Evolutionary conservation across 2,113 vertebrate species (phyloP), one percentile per base, ranked within the genome.

Genomic region (Gymnogyps californianus): DNA sequence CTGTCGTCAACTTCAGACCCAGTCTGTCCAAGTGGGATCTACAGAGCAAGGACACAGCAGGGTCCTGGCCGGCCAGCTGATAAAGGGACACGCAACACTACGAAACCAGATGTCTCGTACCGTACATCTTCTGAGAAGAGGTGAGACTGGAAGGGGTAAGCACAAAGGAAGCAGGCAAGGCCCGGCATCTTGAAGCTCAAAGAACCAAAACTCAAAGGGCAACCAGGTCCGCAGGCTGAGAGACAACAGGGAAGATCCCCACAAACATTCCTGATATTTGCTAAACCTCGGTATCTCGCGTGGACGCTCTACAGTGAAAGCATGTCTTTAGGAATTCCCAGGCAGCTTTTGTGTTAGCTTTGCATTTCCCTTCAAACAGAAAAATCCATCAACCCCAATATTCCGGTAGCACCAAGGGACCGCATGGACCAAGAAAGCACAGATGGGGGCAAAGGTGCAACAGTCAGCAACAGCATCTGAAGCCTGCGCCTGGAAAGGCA

Each of bases 1-100:
- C 38, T 34, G 54, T 7, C 31, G 54, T 7, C 31, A 8, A 2
- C 76, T 26, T 13, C 89, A 58, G n/a, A 22, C 69, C 6, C n/a
- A 2, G 17, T 3, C 46, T 54, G 61, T 20, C 75, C 69, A n/a
- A 21, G 34, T 4, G 55, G 36, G 2, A 8, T 11, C 46, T 67
- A 3, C 16, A 9, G 40, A 55, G n/a, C n/a, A 31, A 11, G 47
- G 65, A 78, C 52, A 11, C 57, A 13, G 49, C 42, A 25, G 9
- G 70, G 57, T 44, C 22, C 42, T 25, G 40, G 38, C 29, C 16
- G 64, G 29, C 49, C 55, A 34, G 46, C 19, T 8, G 67, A 20
- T 3, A 13, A 36, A 34, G 36, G 61, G 24, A 61, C 2, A 10
- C 5, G 2, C 66, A 10, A 16, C 5, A 1, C 67, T 5, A 29